Conservation (phyloP, 2,888 invertebrate genomes). For the Dioctria linearis region DNA sequence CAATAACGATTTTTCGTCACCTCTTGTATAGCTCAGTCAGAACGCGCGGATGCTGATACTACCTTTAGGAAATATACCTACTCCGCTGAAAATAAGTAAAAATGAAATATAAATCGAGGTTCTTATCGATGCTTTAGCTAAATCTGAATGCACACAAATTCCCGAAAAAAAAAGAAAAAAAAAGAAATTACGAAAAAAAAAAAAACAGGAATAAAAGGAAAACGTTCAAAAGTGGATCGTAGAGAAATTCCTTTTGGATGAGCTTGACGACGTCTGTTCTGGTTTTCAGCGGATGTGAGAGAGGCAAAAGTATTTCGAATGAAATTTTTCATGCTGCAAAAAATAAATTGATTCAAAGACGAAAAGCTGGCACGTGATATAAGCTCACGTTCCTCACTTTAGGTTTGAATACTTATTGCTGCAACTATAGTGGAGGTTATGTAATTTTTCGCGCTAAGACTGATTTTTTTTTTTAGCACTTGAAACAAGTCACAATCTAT, state of each 20-base stretch:
- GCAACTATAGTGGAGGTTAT: constrained; percentile 12
- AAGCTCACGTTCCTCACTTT: constrained; percentile 41
- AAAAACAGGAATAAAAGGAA: neutral
- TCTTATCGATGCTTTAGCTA: constrained; percentile 31
- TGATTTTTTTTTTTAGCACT: neutral
- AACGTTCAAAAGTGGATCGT: constrained; percentile 3
- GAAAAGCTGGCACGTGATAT: constrained; percentile 42
- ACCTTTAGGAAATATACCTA: neutral
- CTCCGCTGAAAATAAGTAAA: constrained; percentile 15
- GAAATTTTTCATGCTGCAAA: constrained; percentile 26
- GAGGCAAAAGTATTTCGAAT: constrained; percentile 12
- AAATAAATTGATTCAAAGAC: constrained; percentile 41
- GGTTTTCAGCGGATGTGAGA: constrained; percentile 16
- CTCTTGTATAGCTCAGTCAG: neutral
- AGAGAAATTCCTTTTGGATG: constrained; percentile 47
- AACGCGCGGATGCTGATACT: constrained; percentile 8
- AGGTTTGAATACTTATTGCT: neutral
- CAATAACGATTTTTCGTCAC: constrained; percentile 37
- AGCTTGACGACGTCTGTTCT: constrained; percentile 34
- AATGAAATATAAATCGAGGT: constrained; percentile 23
- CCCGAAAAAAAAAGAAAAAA: constrained; percentile 9
- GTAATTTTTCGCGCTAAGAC: neutral
- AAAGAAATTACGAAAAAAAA: neutral
- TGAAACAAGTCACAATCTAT: no score
- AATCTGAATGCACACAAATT: constrained; percentile 48